Evolutionary conservation across 1,140 invertebrate species (phyloP).

Genomic region (Sminthurides bifidus): DNA sequence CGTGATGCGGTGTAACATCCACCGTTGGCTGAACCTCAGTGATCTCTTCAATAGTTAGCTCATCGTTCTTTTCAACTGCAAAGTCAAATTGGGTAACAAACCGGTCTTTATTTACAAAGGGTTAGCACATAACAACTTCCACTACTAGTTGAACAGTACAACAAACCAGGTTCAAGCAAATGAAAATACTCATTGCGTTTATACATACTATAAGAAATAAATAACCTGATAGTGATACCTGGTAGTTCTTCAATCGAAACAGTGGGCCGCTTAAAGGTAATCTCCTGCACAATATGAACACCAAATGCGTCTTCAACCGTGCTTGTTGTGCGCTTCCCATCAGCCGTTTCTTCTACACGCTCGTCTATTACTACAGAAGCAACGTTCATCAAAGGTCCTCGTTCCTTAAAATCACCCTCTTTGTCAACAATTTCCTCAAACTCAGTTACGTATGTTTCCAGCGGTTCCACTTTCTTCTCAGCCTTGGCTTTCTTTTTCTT

Average conservation of each 20-base stretch:
- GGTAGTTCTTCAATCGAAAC: neutral
- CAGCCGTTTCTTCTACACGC: neutral
- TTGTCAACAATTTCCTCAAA: conserved; percentile 1
- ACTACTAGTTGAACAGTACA: too few relatives aligned
- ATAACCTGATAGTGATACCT: too few relatives aligned
- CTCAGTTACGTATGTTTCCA: neutral
- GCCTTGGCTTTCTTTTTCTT: neutral
- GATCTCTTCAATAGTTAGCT: neutral
- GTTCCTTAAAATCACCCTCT: conserved; percentile 1
- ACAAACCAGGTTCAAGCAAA: too few relatives aligned
- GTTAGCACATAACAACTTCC: too few relatives aligned
- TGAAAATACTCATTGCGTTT: too few relatives aligned
- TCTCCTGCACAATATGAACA: conserved; percentile 6
- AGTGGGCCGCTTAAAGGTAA: conserved; percentile 4
- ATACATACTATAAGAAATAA: too few relatives aligned
- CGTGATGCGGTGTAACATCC: neutral
- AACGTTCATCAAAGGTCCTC: neutral
- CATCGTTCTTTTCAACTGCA: too few relatives aligned
- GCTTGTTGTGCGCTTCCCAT: neutral
- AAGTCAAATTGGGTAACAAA: too few relatives aligned
- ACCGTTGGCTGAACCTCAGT: neutral
- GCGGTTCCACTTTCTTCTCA: neutral
- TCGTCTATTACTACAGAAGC: conserved; percentile 2
- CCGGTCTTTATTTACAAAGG: too few relatives aligned
- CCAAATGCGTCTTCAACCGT: conserved; percentile 1